Base-by-base conservation (phyloP, 2,888 invertebrate genomes). In the Clanis bilineata region DNA sequence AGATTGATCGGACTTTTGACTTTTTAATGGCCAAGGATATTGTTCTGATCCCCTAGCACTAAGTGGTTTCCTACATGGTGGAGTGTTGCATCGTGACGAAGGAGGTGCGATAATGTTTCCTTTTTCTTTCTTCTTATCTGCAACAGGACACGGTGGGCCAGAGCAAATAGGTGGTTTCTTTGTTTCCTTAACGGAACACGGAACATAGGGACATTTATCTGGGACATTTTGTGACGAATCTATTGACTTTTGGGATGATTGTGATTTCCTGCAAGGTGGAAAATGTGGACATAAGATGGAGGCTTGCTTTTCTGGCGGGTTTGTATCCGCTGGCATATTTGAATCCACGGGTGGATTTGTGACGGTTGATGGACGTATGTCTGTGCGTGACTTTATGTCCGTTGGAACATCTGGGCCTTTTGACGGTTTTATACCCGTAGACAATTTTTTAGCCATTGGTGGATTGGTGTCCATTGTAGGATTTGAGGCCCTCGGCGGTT, bases 61-160 rank as follows among this genome's bases (percentile, higher is more conserved):
- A 10, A 61, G 32, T 18, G 55, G 62, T 32, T 64, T 67, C 23
- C 63, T 60, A 36, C 62, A 43, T 18, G 63, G 57, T 56, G 61
- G 22, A 54, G 15, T 12, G 28, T 60, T 23, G 23, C 61, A 56
- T 21, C 56, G 44, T 2, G 15, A 23, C 21, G 62, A 45, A 0
- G 22, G 7, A 54, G 62, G n/a, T 23, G 60, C 62, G 23, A 61
- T n/a, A n/a, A n/a, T 47, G 7, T 21, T 58, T n/a, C 45, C 38
- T 36, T 58, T 36, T 18, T 47, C 18, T 41, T 41, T 18, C 18
- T 41, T 39, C 3, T 39, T 38, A 9, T 36, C 22, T 15, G 22
- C n/a, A 4, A 54, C 51, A 12, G 56, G 15, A 25, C 62, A 57
- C 3, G 61, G 43, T 38, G 70, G 56, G n/a, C 3, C 43, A 21